These are phyloP conservation scores for Lissocephala sabroskyi DNA, from an alignment of 2,888 invertebrate species.

Conservation along the genomic window DNA sequence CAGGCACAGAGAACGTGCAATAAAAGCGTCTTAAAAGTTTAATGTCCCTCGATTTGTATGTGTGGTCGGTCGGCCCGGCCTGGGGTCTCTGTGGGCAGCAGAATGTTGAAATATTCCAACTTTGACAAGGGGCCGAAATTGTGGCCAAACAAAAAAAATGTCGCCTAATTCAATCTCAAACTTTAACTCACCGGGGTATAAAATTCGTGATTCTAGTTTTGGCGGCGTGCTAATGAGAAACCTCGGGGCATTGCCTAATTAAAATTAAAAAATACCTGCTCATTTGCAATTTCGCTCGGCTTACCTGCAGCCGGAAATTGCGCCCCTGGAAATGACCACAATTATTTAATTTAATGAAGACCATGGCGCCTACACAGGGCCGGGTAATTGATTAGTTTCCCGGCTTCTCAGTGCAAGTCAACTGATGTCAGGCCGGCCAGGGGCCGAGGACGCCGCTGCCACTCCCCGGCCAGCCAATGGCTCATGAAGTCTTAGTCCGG, in stretches of 20 bases:
- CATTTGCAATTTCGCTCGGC: too few relatives aligned
- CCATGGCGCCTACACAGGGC: not conserved
- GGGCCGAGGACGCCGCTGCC: not conserved
- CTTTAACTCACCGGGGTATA: too few relatives aligned
- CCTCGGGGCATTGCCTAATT: too few relatives aligned
- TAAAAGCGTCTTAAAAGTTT: conserved; percentile 63
- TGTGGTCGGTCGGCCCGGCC: conserved; percentile 2
- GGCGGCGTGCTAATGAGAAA: too few relatives aligned
- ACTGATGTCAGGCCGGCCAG: not conserved
- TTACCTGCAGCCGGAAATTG: conserved; percentile 1
- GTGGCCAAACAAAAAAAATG: too few relatives aligned
- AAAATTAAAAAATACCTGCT: not conserved
- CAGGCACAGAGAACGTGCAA: conserved; percentile 28
- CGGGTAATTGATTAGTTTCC: not conserved
- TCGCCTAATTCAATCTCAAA: too few relatives aligned
- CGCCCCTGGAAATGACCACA: conserved; percentile 35
- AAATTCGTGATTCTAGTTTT: too few relatives aligned
- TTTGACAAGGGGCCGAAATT: too few relatives aligned
- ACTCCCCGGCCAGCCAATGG: not conserved
- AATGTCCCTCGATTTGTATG: conserved; percentile 48
- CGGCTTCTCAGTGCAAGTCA: not conserved
- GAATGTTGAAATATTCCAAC: too few relatives aligned
- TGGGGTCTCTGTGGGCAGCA: too few relatives aligned
- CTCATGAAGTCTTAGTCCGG: not conserved
- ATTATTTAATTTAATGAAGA: conserved; percentile 43